Evolutionary conservation across 2,888 invertebrate species (phyloP).

Genomic region (Pilophorus perplexus): DNA sequence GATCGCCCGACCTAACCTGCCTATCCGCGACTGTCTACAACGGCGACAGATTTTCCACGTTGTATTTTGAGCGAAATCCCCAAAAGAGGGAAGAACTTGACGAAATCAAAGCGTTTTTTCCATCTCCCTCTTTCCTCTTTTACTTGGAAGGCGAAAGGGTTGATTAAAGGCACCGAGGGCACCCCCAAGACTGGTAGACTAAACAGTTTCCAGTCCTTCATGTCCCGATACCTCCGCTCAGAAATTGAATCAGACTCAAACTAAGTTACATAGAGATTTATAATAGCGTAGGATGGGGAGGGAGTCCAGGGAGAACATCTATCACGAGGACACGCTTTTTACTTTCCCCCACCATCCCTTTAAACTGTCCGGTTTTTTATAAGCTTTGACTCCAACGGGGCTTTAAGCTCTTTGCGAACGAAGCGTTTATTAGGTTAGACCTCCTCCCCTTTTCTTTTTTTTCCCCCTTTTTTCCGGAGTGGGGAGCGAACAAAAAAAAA

Average conservation of each 20-base stretch:
- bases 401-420: slow-evolving; percentile 22
- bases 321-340: slow-evolving; percentile 18
- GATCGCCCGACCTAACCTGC: too few relatives aligned
- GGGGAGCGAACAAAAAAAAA: not conserved
- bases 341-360: not conserved
- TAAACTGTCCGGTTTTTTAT: slow-evolving; percentile 24
- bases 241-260: slow-evolving; percentile 31
- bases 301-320: slow-evolving; percentile 1
- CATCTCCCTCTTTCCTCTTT: too few relatives aligned
- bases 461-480: not conserved
- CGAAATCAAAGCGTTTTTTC: too few relatives aligned
- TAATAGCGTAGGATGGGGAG: slow-evolving; percentile 6
- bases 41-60: too few relatives aligned
- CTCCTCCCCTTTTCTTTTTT: too few relatives aligned
- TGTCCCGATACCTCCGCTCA: slow-evolving; percentile 21
- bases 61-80: too few relatives aligned
- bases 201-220: too few relatives aligned
- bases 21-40: too few relatives aligned
- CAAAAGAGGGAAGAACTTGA: too few relatives aligned
- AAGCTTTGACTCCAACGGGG: slow-evolving; percentile 24
- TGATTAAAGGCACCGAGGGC: too few relatives aligned
- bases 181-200: too few relatives aligned
- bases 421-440: slow-evolving; percentile 34
- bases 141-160: too few relatives aligned
- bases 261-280: slow-evolving; percentile 30